These are phyloP conservation scores for Nebria salina DNA, from an alignment of 2,888 invertebrate species.

Conservation along the genomic window DNA sequence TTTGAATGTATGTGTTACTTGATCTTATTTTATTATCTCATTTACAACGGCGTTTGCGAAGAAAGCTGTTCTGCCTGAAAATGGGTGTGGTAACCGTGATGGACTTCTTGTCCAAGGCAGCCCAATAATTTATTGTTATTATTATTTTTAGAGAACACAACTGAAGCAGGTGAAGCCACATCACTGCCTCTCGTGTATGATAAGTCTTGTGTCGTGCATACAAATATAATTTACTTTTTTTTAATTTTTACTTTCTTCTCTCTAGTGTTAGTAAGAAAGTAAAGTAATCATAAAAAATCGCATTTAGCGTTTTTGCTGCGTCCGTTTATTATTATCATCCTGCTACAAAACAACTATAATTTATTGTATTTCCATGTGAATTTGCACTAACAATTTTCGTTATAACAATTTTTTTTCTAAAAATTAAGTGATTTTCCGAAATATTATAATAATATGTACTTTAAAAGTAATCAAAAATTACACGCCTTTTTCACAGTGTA, in stretches of 20 bases:
- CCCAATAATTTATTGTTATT: constrained; percentile 12
- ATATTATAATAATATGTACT: no score
- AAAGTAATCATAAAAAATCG: neutral
- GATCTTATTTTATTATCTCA: constrained; percentile 46
- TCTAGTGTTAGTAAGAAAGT: neutral
- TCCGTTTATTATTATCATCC: no score
- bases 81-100: constrained; percentile 33
- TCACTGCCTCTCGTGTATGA: neutral
- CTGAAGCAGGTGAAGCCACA: neutral
- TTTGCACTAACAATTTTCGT: no score
- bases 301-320: no score
- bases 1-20: neutral
- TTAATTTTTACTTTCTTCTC: neutral
- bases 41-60: constrained; percentile 33
- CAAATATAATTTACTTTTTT: neutral
- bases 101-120: constrained; percentile 3
- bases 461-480: no score
- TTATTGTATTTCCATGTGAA: no score
- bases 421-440: no score
- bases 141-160: constrained; percentile 29
- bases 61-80: constrained; percentile 27
- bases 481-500: neutral
- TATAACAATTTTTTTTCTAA: no score
- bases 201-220: neutral
- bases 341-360: no score